A percentile compares a stretch with the other conserved stretches of the same genome.
phyloP scores from a whole-genome alignment of 2,797 vertebrate genomes.

The Pelodytes ibericus region DNA sequence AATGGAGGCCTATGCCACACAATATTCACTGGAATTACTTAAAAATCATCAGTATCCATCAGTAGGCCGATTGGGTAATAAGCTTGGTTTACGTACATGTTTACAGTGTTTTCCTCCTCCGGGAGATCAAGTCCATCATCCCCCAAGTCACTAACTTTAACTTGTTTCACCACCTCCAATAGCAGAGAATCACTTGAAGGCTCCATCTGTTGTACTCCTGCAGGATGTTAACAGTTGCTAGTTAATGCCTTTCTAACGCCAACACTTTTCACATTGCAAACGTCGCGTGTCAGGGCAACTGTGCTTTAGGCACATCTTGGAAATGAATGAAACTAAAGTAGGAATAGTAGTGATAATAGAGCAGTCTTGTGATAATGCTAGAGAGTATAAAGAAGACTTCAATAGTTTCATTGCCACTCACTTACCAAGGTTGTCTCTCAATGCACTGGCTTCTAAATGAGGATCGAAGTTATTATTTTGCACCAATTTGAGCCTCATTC shows the following conservation, averaged over 20 bases:
- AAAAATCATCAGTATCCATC: too few relatives aligned
- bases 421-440: slow-evolving; percentile 94
- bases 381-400: too few relatives aligned
- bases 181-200: slow-evolving; percentile 85
- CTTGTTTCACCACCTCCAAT: slow-evolving; percentile 93
- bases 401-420: slow-evolving; percentile 5
- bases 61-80: too few relatives aligned
- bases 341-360: too few relatives aligned
- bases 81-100: slow-evolving; percentile 66
- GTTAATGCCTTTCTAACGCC: too few relatives aligned
- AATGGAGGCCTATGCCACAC: too few relatives aligned
- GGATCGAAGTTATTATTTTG: slow-evolving; percentile 88
- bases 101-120: slow-evolving; percentile 81
- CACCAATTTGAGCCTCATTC: slow-evolving; percentile 93
- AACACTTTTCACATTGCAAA: too few relatives aligned
- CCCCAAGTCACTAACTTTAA: slow-evolving; percentile 92
- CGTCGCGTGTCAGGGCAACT: too few relatives aligned
- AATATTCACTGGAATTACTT: too few relatives aligned
- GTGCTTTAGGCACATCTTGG: too few relatives aligned
- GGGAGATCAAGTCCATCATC: slow-evolving; percentile 92
- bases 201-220: slow-evolving; percentile 85
- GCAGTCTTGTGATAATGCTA: too few relatives aligned
- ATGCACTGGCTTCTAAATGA: slow-evolving; percentile 90
- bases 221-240: slow-evolving; percentile 1
- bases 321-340: too few relatives aligned